Evolutionary conservation across 2,113 vertebrate genomes (phyloP), one percentile per base, ranked within the genome.

Genomic region (Pomatorhinus ruficollis): DNA sequence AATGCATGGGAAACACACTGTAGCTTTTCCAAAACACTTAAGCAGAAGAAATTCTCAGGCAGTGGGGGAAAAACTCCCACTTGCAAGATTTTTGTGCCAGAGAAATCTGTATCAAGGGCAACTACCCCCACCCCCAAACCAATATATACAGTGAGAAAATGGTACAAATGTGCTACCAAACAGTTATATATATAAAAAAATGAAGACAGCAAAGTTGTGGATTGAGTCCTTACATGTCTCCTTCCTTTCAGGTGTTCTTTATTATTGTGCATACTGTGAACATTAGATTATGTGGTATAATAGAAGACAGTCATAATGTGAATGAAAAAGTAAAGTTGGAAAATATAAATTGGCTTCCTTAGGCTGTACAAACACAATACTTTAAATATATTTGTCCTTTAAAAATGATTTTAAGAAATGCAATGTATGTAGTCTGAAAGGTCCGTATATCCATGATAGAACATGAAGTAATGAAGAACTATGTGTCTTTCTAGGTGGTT

Each of bases 1-100:
- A 87, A 94, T 74, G 94, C 83, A 72, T 93, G 95, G 94, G 94
- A 95, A 97, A 89, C 68, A 83, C 45, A 88, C 30, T 91, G 39
- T 39, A 89, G 27, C 54, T 91, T 60, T 81, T 93, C 19, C 45
- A 71, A 76, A 93, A 71, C 25, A 24, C 45, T 90, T 82, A 71
- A 92, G 77, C 54, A 87, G 76, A 90, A 90, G 53, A 75, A 79
- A 71, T 93, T 95, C 60, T 95, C 71, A 72, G 45, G 74, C 79
- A 79, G 37, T 65, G 50, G 23, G 17, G 61, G 59, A 59, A 30
- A 83, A 90, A 64, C 75, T 86, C 78, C 78, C 44, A 86, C 65
- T 59, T 92, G 5, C 25, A 72, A 30, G 15, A 33, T 39, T 27
- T 84, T 84, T 57, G 74, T 78, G 74, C 68, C 77, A 78, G 57